These are phyloP conservation scores for Mesocricetus auratus DNA, from an alignment of 2,113 vertebrate species.

Conservation along the genomic window DNA sequence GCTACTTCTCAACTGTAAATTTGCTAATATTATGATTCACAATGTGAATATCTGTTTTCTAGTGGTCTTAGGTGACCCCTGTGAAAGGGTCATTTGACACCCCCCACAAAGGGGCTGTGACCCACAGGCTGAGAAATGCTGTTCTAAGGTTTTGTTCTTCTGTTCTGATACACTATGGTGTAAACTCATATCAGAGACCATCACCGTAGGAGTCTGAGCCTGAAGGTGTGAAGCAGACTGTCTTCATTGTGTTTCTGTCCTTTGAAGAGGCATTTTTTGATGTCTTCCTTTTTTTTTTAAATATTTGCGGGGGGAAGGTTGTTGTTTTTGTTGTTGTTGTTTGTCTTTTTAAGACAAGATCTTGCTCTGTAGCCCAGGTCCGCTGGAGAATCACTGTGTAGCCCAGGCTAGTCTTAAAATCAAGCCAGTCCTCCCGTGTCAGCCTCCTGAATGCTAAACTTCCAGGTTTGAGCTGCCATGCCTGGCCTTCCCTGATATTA, in stretches of 20 bases:
- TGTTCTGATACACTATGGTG: fast-evolving
- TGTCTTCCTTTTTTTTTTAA: background rate
- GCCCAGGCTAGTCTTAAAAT: background rate
- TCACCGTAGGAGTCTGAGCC: background rate
- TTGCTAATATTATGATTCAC: background rate
- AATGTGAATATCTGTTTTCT: background rate
- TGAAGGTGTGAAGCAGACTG: background rate
- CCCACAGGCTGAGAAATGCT: background rate
- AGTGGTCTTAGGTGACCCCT: background rate
- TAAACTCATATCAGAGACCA: background rate
- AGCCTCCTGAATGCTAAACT: background rate
- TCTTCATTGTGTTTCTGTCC: background rate
- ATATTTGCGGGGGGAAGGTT: too few relatives aligned
- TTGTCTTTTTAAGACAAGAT: too few relatives aligned
- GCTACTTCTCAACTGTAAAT: background rate
- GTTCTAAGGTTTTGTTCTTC: background rate
- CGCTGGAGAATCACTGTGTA: background rate
- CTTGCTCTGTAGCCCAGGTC: background rate
- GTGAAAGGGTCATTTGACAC: too few relatives aligned
- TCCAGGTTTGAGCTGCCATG: background rate
- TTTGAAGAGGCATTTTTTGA: constrained; percentile 19
- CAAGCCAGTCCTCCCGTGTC: background rate
- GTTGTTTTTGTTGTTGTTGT: background rate
- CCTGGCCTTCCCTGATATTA: background rate
- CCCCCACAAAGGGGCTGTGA: background rate